Percentiles rank a stretch among this genome's conserved stretches.
phyloP scores from a whole-genome alignment of 2,888 invertebrate species.

The Cartodere bifasciata region DNA sequence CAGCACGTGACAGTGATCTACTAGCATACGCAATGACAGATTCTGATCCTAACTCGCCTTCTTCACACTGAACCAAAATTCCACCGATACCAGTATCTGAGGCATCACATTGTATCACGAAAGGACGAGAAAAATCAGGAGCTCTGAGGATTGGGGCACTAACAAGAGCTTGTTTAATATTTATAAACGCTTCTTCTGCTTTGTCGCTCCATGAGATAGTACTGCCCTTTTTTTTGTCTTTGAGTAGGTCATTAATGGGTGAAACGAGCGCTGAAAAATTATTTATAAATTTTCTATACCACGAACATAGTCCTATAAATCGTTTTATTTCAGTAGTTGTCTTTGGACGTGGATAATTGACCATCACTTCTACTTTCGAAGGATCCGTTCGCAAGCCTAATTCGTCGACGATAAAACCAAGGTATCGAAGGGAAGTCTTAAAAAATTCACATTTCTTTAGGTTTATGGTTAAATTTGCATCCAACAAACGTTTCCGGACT shows the following conservation, averaged over 20 bases:
- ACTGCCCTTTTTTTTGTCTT: constrained; percentile 11
- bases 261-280: constrained; percentile 18
- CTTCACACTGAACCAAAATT: constrained; percentile 15
- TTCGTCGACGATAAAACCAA: constrained; percentile 19
- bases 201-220: constrained; percentile 11
- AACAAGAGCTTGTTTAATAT: constrained; percentile 11
- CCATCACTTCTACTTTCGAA: constrained; percentile 18
- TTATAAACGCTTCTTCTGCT: constrained; percentile 13
- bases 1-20: constrained; percentile 16
- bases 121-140: constrained; percentile 19
- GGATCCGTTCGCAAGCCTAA: constrained; percentile 18
- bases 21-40: constrained; percentile 19
- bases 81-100: constrained; percentile 17
- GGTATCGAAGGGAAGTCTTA: constrained; percentile 15
- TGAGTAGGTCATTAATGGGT: constrained; percentile 13
- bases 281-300: constrained; percentile 20
- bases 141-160: constrained; percentile 16
- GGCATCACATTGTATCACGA: constrained; percentile 21
- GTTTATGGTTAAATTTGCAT: constrained; percentile 19
- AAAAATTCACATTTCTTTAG: constrained; percentile 19
- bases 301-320: constrained; percentile 20
- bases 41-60: constrained; percentile 18
- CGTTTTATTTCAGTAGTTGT: constrained; percentile 20
- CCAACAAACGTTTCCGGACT: constrained; percentile 7
- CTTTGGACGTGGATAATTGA: constrained; percentile 17